phyloP scores from a whole-genome alignment of 2,797 vertebrate genomes.

The Furcifer pardalis region DNA sequence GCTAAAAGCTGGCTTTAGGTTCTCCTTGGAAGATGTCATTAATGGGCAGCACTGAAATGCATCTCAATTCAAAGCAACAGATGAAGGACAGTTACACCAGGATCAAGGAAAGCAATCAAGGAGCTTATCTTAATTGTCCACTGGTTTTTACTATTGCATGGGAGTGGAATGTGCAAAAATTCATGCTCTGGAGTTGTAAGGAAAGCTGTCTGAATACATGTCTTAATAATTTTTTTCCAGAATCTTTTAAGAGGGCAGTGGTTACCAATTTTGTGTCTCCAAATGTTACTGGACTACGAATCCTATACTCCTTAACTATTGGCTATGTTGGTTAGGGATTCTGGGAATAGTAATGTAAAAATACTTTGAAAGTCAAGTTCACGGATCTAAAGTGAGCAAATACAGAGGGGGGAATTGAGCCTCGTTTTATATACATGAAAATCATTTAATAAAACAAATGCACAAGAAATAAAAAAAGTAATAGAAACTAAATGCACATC shows the following conservation, averaged over 20 bases:
- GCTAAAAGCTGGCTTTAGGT: constrained; percentile 49
- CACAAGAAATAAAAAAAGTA: background rate
- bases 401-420: too few relatives aligned
- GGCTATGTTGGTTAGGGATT: too few relatives aligned
- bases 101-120: constrained; percentile 43
- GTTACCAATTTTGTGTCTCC: background rate
- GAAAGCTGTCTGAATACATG: background rate
- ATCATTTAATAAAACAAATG: background rate
- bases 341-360: too few relatives aligned
- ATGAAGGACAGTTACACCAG: constrained; percentile 45
- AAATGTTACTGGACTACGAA: too few relatives aligned
- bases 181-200: background rate
- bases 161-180: background rate
- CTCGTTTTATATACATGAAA: background rate
- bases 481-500: background rate
- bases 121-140: constrained; percentile 43
- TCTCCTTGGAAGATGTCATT: constrained; percentile 17
- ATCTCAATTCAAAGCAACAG: background rate
- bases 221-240: background rate
- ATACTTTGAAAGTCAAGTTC: too few relatives aligned
- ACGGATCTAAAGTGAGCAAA: background rate
- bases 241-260: background rate
- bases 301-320: background rate
- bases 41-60: background rate
- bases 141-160: constrained; percentile 31